These are phyloP conservation scores for Scomber scombrus DNA, from an alignment of 2,113 vertebrate genomes.

Conservation along the genomic window DNA sequence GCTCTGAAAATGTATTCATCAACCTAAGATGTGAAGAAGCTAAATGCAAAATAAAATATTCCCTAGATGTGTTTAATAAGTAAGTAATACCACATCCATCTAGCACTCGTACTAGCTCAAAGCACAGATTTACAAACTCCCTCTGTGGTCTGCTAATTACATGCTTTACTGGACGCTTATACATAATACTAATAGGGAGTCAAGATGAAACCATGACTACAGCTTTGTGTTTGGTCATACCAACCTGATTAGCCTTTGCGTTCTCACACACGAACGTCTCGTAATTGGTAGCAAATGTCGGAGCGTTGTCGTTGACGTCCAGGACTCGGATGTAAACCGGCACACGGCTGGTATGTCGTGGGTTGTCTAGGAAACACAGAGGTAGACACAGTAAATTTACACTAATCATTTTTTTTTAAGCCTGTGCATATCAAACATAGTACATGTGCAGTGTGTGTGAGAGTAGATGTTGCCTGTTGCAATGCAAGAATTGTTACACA, in stretches of 20 bases:
- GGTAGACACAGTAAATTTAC: conserved; percentile 4
- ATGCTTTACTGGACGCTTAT: neutral
- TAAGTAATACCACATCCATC: neutral
- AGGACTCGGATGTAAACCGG: conserved; percentile 92
- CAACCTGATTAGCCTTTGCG: conserved; percentile 94
- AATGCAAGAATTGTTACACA: neutral
- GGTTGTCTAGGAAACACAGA: conserved; percentile 86
- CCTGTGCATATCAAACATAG: neutral
- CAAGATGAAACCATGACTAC: conserved; percentile 45
- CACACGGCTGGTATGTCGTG: conserved; percentile 89
- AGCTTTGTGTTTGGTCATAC: neutral
- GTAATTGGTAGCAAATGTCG: conserved; percentile 91
- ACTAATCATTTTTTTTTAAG: conserved; percentile 3
- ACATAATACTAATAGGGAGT: conserved; percentile 6
- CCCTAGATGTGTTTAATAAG: neutral
- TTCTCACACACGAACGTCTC: conserved; percentile 97
- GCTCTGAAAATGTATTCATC: neutral
- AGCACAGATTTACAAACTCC: conserved; percentile 12
- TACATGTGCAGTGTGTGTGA: neutral
- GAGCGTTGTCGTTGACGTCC: conserved; percentile 96
- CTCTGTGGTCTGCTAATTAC: conserved; percentile 47
- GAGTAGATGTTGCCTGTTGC: neutral
- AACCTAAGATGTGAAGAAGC: neutral
- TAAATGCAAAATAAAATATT: no score
- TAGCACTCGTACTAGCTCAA: neutral